These are phyloP conservation scores for Cyrtonyx montezumae DNA, from an alignment of 2,113 vertebrate genomes.

Conservation along the genomic window DNA sequence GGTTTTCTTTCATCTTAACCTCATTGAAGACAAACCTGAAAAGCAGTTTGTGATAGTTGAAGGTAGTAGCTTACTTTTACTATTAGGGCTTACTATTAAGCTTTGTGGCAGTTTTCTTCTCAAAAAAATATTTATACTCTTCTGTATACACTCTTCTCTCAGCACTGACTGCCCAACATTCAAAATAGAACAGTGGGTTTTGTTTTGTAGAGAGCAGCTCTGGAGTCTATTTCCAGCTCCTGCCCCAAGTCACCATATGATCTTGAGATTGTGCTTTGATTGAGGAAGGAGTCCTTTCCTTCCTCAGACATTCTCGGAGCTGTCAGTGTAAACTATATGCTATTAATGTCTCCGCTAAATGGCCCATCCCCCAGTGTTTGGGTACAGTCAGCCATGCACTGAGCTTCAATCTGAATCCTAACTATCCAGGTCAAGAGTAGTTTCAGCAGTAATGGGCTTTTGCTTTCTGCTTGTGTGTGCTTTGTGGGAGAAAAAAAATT, in stretches of 20 bases:
- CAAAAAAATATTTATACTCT: not conserved
- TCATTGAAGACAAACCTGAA: not conserved
- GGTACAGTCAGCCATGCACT: not conserved
- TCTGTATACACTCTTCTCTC: not conserved
- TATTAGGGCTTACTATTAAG: not conserved
- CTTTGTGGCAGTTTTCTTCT: not conserved
- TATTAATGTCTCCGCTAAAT: not conserved
- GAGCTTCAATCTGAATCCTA: not conserved
- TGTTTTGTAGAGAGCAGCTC: not conserved
- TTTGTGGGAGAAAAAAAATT: not conserved
- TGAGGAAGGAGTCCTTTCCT: not conserved
- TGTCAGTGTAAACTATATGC: not conserved
- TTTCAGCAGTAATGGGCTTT: not conserved
- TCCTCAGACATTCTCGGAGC: not conserved
- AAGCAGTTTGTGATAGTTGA: not conserved
- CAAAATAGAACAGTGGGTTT: not conserved
- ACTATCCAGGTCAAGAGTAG: accelerated
- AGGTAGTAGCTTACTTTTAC: not conserved
- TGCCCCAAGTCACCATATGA: not conserved
- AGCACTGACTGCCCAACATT: not conserved
- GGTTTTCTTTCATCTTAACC: not conserved
- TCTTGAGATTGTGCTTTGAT: not conserved
- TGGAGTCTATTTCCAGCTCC: not conserved
- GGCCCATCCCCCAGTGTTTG: not conserved
- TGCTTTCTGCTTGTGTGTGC: not conserved